Base-by-base conservation (phyloP, 2,113 vertebrate genomes). In the Macquaria australasica region DNA sequence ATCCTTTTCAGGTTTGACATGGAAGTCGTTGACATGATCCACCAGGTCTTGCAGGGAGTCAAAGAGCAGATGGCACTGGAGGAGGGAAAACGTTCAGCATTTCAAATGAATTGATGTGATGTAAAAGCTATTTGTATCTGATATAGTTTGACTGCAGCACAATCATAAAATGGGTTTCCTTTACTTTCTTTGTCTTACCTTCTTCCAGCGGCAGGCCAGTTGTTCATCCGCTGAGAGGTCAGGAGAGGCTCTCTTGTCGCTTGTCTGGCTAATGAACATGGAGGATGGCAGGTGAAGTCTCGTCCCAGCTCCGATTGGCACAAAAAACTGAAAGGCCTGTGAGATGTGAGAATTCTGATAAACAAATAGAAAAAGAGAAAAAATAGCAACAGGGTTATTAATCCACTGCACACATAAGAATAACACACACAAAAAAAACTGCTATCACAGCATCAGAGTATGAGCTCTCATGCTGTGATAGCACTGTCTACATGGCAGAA, bases 1-100 rank as follows among this genome's bases (percentile, higher is more conserved):
- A 3, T 99, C 97, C 95, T 98, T 99, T 93, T 99, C 98, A 0
- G 98, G 98, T 88, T 99, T 99, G 79, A 99, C 98, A 0, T 99
- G 98, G 92, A 97, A 98, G 93, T 99, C 98, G 0, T 99, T 99
- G 89, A 99, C 98, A 0, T 99, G 98, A 89, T 99, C 98, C 89
- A 99, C 98, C 59, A 99, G 95, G 90, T 99, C 98, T 96, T 99
- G 98, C 84, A 99, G 93, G 71, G 97, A 97, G 88, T 99, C 97
- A 0, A 99, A 99, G 82, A 98, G 97, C 94, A 98, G 96, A 93
- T 98, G 97, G 91, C 98, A 99, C 98, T 99, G 93, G 0, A 41
- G 86, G 74, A 73, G 45, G 14, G 7, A 37, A 48, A 58, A 66
- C 23, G 25, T 60, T 48, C 14, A 55, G 0, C 14, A 75, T 71